Conservation (phyloP, 2,113 vertebrate species). For the Serilophus lunatus region DNA sequence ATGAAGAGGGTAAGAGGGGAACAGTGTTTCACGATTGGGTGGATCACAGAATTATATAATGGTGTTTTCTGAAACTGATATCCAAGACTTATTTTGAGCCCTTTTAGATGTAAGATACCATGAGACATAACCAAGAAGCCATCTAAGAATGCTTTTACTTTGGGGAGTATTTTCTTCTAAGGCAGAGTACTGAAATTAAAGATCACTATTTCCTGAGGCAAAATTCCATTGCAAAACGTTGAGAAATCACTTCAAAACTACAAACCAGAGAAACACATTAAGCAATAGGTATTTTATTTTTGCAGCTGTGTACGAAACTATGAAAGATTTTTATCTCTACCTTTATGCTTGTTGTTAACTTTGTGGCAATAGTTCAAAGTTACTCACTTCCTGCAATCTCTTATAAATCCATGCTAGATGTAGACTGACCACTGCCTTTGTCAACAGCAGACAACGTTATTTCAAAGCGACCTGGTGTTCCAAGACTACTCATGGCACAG, state of each 20-base stretch:
- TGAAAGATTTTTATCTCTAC: slow-evolving; percentile 34
- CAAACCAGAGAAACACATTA: slow-evolving; percentile 8
- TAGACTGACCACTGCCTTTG: neutral
- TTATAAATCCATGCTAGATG: neutral
- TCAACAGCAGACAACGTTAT: neutral
- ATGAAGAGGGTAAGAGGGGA: neutral
- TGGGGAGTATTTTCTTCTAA: slow-evolving; percentile 7
- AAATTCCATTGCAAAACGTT: slow-evolving; percentile 51
- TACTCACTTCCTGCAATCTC: neutral
- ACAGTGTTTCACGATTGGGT: neutral
- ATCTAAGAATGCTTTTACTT: neutral
- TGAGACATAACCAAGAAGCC: neutral
- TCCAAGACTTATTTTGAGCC: neutral
- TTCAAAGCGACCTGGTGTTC: neutral
- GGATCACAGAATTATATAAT: neutral
- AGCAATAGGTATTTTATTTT: slow-evolving; percentile 28
- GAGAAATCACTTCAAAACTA: slow-evolving; percentile 47
- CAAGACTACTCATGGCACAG: neutral
- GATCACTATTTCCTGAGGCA: neutral
- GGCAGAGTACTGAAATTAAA: slow-evolving; percentile 16
- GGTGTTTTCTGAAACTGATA: neutral
- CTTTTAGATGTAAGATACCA: neutral
- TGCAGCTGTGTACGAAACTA: neutral
- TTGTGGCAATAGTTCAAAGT: neutral
- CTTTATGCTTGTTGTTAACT: neutral